Conservation (phyloP, 2,797 vertebrate genomes). For the Fistularia tabacaria region DNA sequence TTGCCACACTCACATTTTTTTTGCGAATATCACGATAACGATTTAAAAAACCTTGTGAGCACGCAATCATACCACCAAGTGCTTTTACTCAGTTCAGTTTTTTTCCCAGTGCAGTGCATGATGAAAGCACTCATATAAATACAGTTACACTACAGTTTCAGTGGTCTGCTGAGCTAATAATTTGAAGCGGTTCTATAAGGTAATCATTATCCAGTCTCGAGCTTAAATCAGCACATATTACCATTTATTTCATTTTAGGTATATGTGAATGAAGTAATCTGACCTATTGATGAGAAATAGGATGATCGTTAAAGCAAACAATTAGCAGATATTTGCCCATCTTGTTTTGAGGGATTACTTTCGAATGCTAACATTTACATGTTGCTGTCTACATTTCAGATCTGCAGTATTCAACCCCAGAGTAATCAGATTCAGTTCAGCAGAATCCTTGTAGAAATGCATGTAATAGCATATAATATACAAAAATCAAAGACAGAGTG, state of each 20-base stretch:
- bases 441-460: slow-evolving; percentile 53
- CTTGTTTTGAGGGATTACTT: slow-evolving; percentile 44
- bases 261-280: no score
- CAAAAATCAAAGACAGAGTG: slow-evolving; percentile 57
- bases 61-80: slow-evolving; percentile 21
- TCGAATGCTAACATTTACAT: slow-evolving; percentile 58
- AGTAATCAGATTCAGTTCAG: slow-evolving; percentile 53
- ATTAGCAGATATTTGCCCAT: slow-evolving; percentile 49
- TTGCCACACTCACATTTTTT: no score
- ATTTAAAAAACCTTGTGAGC: no score
- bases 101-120: no score
- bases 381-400: slow-evolving; percentile 44
- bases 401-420: slow-evolving; percentile 35
- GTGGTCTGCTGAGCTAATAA: slow-evolving; percentile 15
- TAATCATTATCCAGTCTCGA: no score
- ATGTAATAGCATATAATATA: slow-evolving; percentile 55
- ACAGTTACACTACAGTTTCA: slow-evolving; percentile 37
- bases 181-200: no score
- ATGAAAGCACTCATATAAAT: slow-evolving; percentile 33
- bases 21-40: no score
- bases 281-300: no score
- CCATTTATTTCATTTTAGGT: no score
- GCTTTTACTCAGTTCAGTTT: no score
- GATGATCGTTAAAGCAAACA: neutral
- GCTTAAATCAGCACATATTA: no score